A percentile compares a stretch with the other conserved stretches of the same genome.
Conservation (phyloP, 2,888 invertebrate species). For the Gibbula magus region DNA sequence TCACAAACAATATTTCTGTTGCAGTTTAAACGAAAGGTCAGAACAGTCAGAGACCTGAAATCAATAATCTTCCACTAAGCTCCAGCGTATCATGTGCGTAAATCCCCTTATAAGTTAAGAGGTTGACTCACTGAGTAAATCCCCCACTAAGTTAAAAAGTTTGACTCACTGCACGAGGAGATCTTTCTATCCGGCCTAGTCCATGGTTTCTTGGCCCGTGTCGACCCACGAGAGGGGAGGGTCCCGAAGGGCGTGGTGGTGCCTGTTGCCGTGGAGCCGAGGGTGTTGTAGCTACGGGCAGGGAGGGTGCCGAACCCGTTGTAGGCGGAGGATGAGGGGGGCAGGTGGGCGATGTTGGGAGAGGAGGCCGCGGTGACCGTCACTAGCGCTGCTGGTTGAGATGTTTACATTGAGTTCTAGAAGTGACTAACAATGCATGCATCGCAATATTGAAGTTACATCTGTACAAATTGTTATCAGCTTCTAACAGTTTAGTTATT, state of each 20-base stretch:
- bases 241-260: slow-evolving; percentile 47
- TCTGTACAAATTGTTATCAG: too few species aligned
- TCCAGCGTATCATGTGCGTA: too few species aligned
- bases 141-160: too few species aligned
- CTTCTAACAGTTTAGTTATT: too few species aligned
- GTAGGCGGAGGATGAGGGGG: slow-evolving; percentile 54
- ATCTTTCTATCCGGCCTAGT: slow-evolving; percentile 45
- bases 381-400: slow-evolving; percentile 33
- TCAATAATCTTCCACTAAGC: too few species aligned
- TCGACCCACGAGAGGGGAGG: slow-evolving; percentile 43
- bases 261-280: slow-evolving; percentile 34
- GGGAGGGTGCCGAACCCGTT: slow-evolving; percentile 42
- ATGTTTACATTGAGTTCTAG: background rate
- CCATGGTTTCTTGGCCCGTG: slow-evolving; percentile 35
- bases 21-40: too few species aligned
- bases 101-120: too few species aligned
- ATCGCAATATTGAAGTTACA: too few species aligned
- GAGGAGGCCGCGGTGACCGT: slow-evolving; percentile 45
- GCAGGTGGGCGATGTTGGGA: slow-evolving; percentile 43
- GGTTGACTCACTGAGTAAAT: too few species aligned
- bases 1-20: too few species aligned
- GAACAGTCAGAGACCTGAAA: too few species aligned
- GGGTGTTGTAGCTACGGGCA: slow-evolving; percentile 43
- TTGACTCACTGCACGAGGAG: slow-evolving; percentile 54
- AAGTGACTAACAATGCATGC: background rate